A percentile compares a stretch with the other conserved stretches of the same genome.
phyloP scores from a whole-genome alignment of 2,113 vertebrate species.

The Mus spicilegus region DNA sequence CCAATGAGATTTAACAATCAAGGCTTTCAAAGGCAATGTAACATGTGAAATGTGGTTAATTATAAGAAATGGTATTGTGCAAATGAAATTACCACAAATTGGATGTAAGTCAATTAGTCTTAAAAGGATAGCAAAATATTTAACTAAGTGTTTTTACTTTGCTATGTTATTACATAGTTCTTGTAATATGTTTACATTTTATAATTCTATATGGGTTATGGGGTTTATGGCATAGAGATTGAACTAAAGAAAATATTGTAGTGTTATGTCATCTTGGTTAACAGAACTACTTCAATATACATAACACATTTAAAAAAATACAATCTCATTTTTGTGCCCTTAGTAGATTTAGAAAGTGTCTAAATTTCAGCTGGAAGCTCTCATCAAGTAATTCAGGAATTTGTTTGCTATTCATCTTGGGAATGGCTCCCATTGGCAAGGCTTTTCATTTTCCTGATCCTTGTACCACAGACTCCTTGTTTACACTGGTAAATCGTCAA shows the following conservation, averaged over 20 bases:
- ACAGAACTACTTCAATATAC: neutral
- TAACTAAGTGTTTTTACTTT: neutral
- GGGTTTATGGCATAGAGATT: neutral
- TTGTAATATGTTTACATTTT: neutral
- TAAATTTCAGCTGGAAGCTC: neutral
- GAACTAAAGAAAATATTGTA: neutral
- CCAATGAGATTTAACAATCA: slow-evolving; percentile 11
- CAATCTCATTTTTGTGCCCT: neutral
- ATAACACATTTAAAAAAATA: neutral
- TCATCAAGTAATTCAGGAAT: neutral
- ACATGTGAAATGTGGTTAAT: slow-evolving; percentile 9
- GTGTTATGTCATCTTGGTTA: neutral
- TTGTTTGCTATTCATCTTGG: neutral
- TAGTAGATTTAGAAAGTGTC: neutral
- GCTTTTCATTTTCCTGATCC: neutral
- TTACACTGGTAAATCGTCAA: neutral
- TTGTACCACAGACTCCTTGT: neutral
- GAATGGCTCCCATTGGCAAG: neutral
- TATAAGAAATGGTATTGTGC: neutral
- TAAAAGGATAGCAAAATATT: neutral
- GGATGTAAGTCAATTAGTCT: neutral
- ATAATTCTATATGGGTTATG: neutral
- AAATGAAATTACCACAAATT: neutral
- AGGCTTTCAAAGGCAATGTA: neutral
- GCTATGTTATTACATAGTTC: neutral